phyloP scores from a whole-genome alignment of 2,113 vertebrate species.

The Fregata magnificens region DNA sequence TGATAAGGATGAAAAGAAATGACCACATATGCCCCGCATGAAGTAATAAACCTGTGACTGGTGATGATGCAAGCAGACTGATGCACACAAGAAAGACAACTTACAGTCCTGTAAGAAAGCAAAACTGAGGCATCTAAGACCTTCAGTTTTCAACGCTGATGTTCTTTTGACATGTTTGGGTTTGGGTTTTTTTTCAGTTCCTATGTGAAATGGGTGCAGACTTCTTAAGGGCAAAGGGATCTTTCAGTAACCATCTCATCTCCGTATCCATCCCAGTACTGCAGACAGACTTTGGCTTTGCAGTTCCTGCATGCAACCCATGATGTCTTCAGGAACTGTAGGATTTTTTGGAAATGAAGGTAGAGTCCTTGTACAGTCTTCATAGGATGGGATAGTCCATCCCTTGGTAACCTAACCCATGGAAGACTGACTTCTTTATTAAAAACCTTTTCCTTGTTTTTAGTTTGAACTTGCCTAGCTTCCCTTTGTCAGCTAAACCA shows the following conservation, averaged over 20 bases:
- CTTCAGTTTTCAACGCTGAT: not conserved
- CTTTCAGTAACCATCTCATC: not conserved
- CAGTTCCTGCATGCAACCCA: not conserved
- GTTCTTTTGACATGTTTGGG: not conserved
- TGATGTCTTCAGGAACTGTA: not conserved
- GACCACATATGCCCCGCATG: accelerated
- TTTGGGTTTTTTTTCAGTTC: not conserved
- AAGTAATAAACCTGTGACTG: not conserved
- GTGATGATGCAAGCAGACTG: not conserved
- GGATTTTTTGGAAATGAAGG: not conserved
- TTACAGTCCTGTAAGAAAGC: not conserved
- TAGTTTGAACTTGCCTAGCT: not conserved
- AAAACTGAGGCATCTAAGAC: not conserved
- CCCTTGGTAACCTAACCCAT: not conserved
- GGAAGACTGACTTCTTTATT: not conserved
- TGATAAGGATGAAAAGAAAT: not conserved
- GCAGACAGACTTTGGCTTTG: not conserved
- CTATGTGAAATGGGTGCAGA: not conserved
- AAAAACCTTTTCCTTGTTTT: not conserved
- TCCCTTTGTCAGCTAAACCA: conserved; percentile 14
- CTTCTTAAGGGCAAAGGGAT: not conserved
- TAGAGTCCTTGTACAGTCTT: not conserved
- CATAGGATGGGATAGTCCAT: not conserved
- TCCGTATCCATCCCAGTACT: not conserved
- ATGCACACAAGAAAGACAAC: not conserved